phyloP scores from a whole-genome alignment of 2,113 vertebrate genomes.

The Antechinus flavipes region DNA sequence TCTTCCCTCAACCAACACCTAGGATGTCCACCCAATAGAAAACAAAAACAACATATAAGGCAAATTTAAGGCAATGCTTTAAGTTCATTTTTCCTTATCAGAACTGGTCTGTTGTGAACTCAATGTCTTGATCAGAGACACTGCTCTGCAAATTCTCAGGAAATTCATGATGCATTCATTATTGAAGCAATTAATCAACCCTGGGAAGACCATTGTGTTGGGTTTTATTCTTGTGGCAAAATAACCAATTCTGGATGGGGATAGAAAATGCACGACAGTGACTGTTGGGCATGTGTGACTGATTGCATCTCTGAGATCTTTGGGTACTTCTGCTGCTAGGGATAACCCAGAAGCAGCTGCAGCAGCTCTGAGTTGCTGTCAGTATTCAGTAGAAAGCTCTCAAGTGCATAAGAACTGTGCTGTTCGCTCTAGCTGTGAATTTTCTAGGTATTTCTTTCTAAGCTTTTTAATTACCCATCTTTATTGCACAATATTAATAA shows the following conservation, averaged over 20 bases:
- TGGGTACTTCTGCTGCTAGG: not conserved
- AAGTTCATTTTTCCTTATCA: not conserved
- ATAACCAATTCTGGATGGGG: not conserved
- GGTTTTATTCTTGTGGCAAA: not conserved
- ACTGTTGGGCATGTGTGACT: not conserved
- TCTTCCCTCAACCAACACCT: not conserved
- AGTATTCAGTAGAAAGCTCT: not conserved
- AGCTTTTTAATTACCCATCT: not conserved
- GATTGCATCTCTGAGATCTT: not conserved
- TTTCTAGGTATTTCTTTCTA: not conserved
- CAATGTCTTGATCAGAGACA: not conserved
- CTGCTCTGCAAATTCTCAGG: not conserved
- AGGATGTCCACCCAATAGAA: not conserved
- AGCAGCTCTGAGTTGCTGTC: not conserved
- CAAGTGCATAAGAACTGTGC: not conserved
- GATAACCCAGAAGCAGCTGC: not conserved
- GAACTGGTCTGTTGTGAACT: not conserved
- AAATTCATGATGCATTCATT: not conserved
- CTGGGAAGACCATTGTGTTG: not conserved
- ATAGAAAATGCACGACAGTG: not conserved
- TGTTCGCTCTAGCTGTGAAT: not conserved
- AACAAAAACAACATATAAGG: not conserved
- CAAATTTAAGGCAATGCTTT: not conserved
- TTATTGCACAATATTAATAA: not conserved
- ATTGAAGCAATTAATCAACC: not conserved